These are phyloP conservation scores for Geophilus truncorum DNA, from an alignment of 2,888 invertebrate genomes.

Conservation along the genomic window DNA sequence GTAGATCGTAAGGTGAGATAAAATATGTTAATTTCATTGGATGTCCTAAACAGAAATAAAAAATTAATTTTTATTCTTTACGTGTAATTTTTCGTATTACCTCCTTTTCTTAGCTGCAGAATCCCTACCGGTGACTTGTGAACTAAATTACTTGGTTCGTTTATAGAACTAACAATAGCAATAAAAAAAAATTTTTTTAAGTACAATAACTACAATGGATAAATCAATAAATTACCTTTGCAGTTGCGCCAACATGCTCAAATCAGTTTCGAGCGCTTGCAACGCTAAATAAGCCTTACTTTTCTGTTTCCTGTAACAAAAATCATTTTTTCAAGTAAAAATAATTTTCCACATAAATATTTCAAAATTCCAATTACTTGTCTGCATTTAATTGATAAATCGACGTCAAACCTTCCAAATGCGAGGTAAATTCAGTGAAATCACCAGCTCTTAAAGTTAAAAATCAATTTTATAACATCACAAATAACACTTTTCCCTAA, in stretches of 20 bases:
- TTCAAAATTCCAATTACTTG: conserved; percentile 53
- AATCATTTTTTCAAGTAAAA: not conserved
- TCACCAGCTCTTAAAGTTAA: conserved; percentile 72
- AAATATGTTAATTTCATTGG: conserved; percentile 92
- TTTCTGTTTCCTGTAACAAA: conserved; percentile 64
- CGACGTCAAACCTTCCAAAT: conserved; percentile 81
- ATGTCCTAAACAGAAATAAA: conserved; percentile 74
- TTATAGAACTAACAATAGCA: conserved; percentile 55
- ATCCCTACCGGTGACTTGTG: conserved; percentile 86
- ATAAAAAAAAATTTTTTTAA: conserved; percentile 38
- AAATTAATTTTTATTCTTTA: not conserved
- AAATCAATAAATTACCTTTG: conserved; percentile 46
- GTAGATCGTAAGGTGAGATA: conserved; percentile 84
- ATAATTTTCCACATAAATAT: not conserved
- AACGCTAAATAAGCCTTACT: conserved; percentile 88
- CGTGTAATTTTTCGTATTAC: conserved; percentile 51
- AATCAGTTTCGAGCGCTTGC: conserved; percentile 84
- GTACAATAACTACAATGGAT: not conserved
- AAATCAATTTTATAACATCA: not conserved
- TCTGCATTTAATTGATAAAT: conserved; percentile 93
- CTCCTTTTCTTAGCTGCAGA: conserved; percentile 73
- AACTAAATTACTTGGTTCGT: conserved; percentile 65
- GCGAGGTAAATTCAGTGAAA: conserved; percentile 85
- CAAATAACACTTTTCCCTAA: not conserved
- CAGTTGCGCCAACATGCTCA: conserved; percentile 68